A percentile compares a stretch with the other conserved stretches of the same genome.
phyloP scores from a whole-genome alignment of 2,888 invertebrate genomes.

The Phortica okadai region DNA sequence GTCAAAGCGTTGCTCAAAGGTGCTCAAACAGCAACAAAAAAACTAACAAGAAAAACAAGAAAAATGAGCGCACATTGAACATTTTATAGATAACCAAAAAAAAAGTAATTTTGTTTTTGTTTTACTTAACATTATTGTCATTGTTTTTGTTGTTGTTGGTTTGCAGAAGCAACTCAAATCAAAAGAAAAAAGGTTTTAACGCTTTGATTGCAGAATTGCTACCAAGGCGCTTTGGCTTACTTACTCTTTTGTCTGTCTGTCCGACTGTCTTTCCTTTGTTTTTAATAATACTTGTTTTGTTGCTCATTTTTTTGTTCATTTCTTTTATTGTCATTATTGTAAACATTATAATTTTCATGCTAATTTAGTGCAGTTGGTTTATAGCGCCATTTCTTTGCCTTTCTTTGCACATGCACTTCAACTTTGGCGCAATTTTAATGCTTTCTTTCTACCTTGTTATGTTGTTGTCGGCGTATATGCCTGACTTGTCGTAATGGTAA shows the following conservation, averaged over 20 bases:
- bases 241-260: constrained; percentile 4
- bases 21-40: neutral
- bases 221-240: neutral
- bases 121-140: constrained; percentile 8
- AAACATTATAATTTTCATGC: constrained; percentile 14
- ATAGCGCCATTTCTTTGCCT: neutral
- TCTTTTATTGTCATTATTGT: neutral
- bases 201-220: constrained; percentile 28
- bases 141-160: no score
- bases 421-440: neutral
- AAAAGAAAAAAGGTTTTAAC: constrained; percentile 38
- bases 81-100: neutral
- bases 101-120: constrained; percentile 38
- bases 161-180: neutral
- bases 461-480: neutral
- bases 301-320: constrained; percentile 42
- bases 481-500: neutral
- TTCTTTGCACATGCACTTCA: constrained; percentile 1
- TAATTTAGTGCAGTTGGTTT: constrained; percentile 26
- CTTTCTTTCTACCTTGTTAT: neutral
- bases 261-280: constrained; percentile 2
- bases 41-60: neutral
- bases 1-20: constrained; percentile 8
- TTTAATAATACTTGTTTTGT: constrained; percentile 31
- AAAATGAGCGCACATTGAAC: constrained; percentile 18